A percentile compares a stretch with the other conserved stretches of the same genome.
Conservation (phyloP, 2,797 vertebrate species). For the Cichlasoma orientale region DNA sequence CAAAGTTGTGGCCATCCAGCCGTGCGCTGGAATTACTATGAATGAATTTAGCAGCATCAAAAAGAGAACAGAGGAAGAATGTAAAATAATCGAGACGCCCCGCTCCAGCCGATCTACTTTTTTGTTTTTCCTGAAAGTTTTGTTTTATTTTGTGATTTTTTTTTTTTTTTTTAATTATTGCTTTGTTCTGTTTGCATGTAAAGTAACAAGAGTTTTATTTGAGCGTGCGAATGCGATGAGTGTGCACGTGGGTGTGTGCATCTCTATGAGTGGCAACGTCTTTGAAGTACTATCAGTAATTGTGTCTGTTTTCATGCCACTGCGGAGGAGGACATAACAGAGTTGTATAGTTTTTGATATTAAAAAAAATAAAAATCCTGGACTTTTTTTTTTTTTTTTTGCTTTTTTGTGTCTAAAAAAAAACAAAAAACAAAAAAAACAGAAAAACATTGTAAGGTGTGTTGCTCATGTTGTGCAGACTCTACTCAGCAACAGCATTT, state of each 20-base stretch:
- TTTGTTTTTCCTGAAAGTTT: constrained; percentile 28
- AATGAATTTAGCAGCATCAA: constrained; percentile 63
- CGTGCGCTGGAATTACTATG: constrained; percentile 45
- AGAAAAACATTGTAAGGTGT: constrained; percentile 17
- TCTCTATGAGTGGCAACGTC: constrained; percentile 55
- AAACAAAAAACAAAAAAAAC: not conserved
- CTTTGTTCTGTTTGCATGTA: constrained; percentile 68
- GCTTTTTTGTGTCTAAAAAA: constrained; percentile 26
- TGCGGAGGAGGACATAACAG: constrained; percentile 50
- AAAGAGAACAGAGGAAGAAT: constrained; percentile 73
- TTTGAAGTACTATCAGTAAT: constrained; percentile 70
- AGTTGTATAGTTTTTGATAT: constrained; percentile 64
- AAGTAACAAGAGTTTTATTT: constrained; percentile 64
- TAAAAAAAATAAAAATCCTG: constrained; percentile 27
- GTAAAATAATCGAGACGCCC: constrained; percentile 76
- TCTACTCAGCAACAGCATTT: constrained; percentile 51
- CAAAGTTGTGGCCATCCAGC: constrained; percentile 39
- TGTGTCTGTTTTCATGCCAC: constrained; percentile 69
- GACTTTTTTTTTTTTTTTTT: not conserved
- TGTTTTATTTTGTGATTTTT: constrained; percentile 33
- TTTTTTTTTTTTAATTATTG: not conserved
- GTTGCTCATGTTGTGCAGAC: constrained; percentile 27
- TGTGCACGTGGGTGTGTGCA: constrained; percentile 13
- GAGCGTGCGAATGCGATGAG: constrained; percentile 43
- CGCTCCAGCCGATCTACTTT: constrained; percentile 50